These are phyloP conservation scores for Clarias gariepinus DNA, from an alignment of 2,113 vertebrate species.

Conservation along the genomic window DNA sequence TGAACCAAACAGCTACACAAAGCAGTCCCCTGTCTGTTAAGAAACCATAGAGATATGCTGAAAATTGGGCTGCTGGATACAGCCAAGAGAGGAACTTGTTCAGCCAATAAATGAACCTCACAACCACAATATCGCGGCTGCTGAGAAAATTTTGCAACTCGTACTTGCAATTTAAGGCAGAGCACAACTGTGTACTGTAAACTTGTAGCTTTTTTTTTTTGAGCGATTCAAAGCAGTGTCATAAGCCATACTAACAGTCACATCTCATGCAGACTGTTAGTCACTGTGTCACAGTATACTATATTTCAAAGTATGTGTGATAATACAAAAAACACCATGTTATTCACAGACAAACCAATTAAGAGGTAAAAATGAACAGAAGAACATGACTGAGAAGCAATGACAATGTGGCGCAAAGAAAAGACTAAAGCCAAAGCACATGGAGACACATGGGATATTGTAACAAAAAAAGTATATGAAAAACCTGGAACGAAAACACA, in stretches of 20 bases:
- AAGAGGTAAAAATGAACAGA: neutral
- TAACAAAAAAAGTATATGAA: neutral
- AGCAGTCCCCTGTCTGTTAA: neutral
- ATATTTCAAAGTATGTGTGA: neutral
- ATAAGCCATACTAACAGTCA: neutral
- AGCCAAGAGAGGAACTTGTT: neutral
- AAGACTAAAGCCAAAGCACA: neutral
- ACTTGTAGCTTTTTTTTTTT: no score
- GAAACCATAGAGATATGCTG: neutral
- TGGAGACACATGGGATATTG: neutral
- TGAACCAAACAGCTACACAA: neutral
- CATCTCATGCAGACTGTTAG: neutral
- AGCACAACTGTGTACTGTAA: neutral
- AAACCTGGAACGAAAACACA: neutral
- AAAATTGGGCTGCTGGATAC: neutral
- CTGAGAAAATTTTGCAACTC: neutral
- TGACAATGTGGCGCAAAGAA: neutral
- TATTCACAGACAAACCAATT: neutral
- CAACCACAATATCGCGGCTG: neutral
- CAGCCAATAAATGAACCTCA: neutral
- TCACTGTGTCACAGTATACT: neutral
- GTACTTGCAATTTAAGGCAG: neutral
- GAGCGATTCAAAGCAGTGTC: neutral
- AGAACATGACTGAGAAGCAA: neutral
- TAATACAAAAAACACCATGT: neutral